A percentile compares a stretch with the other conserved stretches of the same genome.
Conservation (phyloP, 2,113 vertebrate genomes). For the Periophthalmus modestus region DNA sequence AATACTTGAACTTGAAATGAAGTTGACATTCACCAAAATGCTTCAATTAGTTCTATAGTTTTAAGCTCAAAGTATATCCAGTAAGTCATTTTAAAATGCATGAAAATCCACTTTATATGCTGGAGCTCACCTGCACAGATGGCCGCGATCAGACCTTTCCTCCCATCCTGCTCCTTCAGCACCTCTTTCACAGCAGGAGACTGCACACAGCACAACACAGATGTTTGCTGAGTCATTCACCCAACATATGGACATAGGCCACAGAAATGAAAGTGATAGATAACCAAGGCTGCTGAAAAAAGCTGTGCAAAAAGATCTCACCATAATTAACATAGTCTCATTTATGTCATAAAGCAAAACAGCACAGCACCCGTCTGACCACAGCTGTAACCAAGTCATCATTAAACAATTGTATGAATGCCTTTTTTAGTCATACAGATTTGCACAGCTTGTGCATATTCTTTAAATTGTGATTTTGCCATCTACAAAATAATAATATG, state of each 20-base stretch:
- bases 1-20: too few species aligned
- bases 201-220: constrained; percentile 70
- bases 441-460: not conserved
- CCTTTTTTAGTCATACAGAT: too few species aligned
- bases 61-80: too few species aligned
- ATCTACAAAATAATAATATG: not conserved
- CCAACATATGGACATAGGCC: constrained; percentile 14
- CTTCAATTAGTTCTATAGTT: not conserved
- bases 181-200: constrained; percentile 89
- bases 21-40: too few species aligned
- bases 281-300: not conserved
- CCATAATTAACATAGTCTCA: not conserved
- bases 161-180: constrained; percentile 89
- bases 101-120: constrained; percentile 13
- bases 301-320: not conserved
- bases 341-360: not conserved
- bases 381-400: not conserved
- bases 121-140: constrained; percentile 91
- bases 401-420: too few species aligned
- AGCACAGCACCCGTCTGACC: not conserved
- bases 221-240: constrained; percentile 41
- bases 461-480: not conserved
- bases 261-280: not conserved
- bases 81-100: not conserved
- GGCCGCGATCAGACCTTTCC: constrained; percentile 94